Conservation (phyloP, 2,113 vertebrate genomes). For the Oceanodroma tethys region DNA sequence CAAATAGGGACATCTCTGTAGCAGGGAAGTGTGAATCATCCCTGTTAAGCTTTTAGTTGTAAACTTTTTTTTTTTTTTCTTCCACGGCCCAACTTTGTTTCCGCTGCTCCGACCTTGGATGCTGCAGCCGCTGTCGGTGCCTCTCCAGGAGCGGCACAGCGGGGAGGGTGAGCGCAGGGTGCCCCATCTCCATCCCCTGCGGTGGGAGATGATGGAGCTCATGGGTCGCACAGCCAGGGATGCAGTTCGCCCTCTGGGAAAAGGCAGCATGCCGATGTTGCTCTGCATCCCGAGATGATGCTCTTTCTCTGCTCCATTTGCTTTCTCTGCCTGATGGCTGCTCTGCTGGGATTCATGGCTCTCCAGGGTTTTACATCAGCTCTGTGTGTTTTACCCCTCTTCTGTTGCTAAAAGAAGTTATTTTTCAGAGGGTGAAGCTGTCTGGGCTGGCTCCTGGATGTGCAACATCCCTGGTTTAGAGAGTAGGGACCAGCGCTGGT, state of each 20-base stretch:
- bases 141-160: background rate
- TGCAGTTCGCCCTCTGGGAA: background rate
- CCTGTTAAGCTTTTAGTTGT: background rate
- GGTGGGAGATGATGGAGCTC: background rate
- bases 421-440: background rate
- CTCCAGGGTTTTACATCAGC: background rate
- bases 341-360: background rate
- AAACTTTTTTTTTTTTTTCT: background rate
- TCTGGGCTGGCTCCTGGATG: background rate
- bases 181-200: background rate
- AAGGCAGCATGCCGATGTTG: fast-evolving
- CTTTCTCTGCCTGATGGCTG: background rate
- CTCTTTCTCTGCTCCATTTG: background rate
- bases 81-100: fast-evolving
- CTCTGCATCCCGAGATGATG: background rate
- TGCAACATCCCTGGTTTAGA: background rate
- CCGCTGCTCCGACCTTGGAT: fast-evolving
- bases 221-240: fast-evolving
- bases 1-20: background rate
- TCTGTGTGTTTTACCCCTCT: background rate
- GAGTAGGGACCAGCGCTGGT: background rate
- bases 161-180: background rate
- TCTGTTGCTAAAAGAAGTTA: background rate
- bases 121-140: background rate
- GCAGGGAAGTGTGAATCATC: background rate